These are phyloP conservation scores for Corythaixoides concolor DNA, from an alignment of 2,113 vertebrate species.

Conservation along the genomic window DNA sequence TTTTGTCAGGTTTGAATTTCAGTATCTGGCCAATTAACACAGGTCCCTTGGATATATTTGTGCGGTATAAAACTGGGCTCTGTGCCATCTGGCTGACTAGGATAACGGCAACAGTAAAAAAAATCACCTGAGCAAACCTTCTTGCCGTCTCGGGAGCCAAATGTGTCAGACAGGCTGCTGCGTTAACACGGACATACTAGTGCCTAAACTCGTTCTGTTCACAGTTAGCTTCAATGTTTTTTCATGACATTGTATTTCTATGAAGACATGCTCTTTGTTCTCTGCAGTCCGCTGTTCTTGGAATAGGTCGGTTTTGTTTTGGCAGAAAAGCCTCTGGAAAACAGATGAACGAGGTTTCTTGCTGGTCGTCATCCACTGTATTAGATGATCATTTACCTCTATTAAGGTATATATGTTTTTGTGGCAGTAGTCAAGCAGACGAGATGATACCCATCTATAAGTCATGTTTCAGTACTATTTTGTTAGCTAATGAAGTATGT, in stretches of 20 bases:
- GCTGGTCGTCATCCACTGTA: neutral
- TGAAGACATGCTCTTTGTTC: neutral
- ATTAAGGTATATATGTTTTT: neutral
- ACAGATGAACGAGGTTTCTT: neutral
- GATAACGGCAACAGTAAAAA: neutral
- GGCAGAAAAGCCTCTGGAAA: neutral
- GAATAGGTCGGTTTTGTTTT: neutral
- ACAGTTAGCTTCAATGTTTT: neutral
- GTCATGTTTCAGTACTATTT: neutral
- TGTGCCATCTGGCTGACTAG: neutral
- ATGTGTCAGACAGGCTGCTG: neutral
- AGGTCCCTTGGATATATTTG: neutral
- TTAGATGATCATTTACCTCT: neutral
- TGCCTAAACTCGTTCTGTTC: neutral
- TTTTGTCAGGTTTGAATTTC: neutral
- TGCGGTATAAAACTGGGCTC: neutral
- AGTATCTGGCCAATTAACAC: neutral
- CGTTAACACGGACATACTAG: neutral
- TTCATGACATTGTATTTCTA: neutral
- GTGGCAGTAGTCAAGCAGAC: neutral
- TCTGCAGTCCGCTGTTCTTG: neutral
- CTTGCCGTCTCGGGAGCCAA: fast-evolving
- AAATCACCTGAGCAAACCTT: neutral
- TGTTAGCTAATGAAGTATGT: neutral
- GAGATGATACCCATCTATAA: neutral